phyloP scores from a whole-genome alignment of 2,113 vertebrate genomes.

The Hyperoodon ampullatus region DNA sequence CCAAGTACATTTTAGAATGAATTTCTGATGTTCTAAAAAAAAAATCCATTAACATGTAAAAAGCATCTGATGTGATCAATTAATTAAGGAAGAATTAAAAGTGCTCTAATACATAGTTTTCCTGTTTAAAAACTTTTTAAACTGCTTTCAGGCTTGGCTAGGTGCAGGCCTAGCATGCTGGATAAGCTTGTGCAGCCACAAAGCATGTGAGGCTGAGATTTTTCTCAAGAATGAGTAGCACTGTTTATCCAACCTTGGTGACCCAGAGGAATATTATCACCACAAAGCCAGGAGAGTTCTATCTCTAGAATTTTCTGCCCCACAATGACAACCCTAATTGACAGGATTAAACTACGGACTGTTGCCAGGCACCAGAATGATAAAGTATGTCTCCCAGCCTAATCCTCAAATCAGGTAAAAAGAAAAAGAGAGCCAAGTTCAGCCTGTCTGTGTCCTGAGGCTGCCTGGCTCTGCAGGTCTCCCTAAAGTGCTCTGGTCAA shows the following conservation, averaged over 20 bases:
- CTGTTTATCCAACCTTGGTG: background rate
- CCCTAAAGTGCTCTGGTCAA: background rate
- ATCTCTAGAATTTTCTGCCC: background rate
- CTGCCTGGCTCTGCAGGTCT: background rate
- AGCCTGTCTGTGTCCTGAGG: background rate
- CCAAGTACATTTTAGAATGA: background rate
- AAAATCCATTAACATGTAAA: background rate
- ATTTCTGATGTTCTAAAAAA: conserved; percentile 20
- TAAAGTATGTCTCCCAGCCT: background rate
- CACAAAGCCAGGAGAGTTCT: background rate
- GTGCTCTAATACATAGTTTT: background rate
- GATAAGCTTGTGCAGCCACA: background rate
- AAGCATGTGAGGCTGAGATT: background rate
- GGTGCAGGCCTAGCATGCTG: background rate
- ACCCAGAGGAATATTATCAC: background rate
- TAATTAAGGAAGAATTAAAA: conserved; percentile 40
- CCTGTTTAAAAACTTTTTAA: background rate
- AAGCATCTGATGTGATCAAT: background rate
- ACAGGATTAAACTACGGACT: background rate
- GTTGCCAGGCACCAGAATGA: background rate
- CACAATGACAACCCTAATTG: background rate
- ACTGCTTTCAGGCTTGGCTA: background rate
- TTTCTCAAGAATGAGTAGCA: background rate
- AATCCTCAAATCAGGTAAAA: background rate
- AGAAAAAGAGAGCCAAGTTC: background rate